Base-by-base conservation (phyloP, 2,888 invertebrate species). In the Phalangium opilio region DNA sequence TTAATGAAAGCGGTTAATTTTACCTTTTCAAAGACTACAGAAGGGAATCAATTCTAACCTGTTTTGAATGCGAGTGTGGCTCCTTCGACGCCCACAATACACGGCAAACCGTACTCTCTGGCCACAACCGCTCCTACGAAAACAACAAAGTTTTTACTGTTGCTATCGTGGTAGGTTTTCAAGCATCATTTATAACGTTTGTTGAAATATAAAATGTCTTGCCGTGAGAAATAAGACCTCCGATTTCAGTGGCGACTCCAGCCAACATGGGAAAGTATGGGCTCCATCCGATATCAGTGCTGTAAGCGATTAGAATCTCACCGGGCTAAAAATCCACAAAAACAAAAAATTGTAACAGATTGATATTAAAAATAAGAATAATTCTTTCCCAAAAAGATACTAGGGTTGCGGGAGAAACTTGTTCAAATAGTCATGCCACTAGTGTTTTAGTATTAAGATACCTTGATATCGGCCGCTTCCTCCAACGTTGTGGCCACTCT, bases 221-320 rank as follows among this genome's bases (percentile, higher is more conserved):
- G 12, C 83, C 81, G 60, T 84, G 84, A 35, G 83, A 83, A 56
- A 84, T 76, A 4, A 85, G 71, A 33, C 84, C 84, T 1, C 85
- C 84, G 1, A 83, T 70, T 64, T 86, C 85, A 0, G 84, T 85
- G 11, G 83, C 79, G 40, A 85, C 73, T 10, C 84, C 86, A 0
- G 75, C 68, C 14, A 86, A 63, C 43, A 85, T 72, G 1, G 83
- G 82, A 64, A 85, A 85, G 67, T 83, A 84, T 0, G 84, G 83
- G 3, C 80, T 78, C 84, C 84, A 86, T 2, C 81, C 83, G 55
- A 85, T 78, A 61, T 85, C 84, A 0, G 84, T 84, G 38, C 76
- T 75, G 56, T 73, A 73, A 0, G 84, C 82, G 55, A 86, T 77
- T 55, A 86, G 67, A 53, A 86, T 73, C 60, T 86, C 85, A 1